Base-by-base conservation (phyloP, 2,888 invertebrate genomes). In the Microctonus brassicae region DNA sequence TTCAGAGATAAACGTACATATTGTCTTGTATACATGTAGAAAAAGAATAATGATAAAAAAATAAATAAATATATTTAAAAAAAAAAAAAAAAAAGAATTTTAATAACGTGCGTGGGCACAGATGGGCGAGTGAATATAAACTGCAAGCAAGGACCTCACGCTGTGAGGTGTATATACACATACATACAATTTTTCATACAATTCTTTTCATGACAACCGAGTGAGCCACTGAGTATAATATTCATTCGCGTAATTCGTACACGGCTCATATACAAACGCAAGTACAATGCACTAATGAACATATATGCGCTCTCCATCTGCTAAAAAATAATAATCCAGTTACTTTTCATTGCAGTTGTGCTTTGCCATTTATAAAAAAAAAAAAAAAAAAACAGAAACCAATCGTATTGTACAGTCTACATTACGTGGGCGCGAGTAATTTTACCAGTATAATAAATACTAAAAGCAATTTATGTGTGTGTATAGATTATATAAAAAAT, bases 191-290 rank as follows among this genome's bases (percentile, higher is more conserved):
- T 29, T 5, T 29, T 5, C 7, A 29, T 29, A 29, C 7, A 29
- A 5, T 7, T 47, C 17, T 7, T 7, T 9, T 47, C 47, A 47
- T 61, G 57, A 26, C 60, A 22, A 22, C 20, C 34, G 29, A 47
- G 52, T 29, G 47, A 63, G 47, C 47, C 47, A 47, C 39, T 10
- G 39, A 63, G 33, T 39, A 39, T 39, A 39, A 39, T 22, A 47
- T 64, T 58, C 57, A 64, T 70, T 58, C 42, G 63, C 64, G 70
- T 70, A 70, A 70, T 70, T 70, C 70, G 64, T 66, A 57, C 57
- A n/a, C n/a, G n/a, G 55, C 36, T 55, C 39, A 66, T 57, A 66
- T 70, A 57, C 57, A 34, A 36, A 52, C 58, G 17, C 29, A 24
- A 20, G 52, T 10, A 33, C 17, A n/a, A 39, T 42, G 42, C 33